Evolutionary conservation across 2,888 invertebrate species (phyloP).

Genomic region (Lamellibrachia satsuma): DNA sequence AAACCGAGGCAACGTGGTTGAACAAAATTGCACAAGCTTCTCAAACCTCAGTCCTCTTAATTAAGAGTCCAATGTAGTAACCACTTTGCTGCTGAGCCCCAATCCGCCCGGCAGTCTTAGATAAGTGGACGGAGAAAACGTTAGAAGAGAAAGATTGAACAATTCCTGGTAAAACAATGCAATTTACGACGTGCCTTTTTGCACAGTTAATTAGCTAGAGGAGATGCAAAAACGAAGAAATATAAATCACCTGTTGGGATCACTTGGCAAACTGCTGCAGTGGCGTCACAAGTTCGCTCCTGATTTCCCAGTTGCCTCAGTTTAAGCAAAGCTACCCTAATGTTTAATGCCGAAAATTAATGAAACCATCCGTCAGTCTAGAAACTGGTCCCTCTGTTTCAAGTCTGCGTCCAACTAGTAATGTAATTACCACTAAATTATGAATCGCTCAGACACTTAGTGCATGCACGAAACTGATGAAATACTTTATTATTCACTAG

Average conservation of each 20-base stretch:
- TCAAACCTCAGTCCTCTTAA: not conserved
- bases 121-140: not conserved
- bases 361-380: not conserved
- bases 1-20: not conserved
- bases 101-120: not conserved
- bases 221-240: not conserved
- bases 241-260: not conserved
- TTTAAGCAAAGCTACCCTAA: not conserved
- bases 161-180: constrained; percentile 17
- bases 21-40: not conserved
- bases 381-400: not conserved
- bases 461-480: not conserved
- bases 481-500: constrained; percentile 10
- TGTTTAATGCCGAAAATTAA: constrained; percentile 13
- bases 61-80: not conserved
- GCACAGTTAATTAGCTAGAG: not conserved
- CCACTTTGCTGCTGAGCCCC: not conserved
- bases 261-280: not conserved
- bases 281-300: not conserved
- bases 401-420: not conserved
- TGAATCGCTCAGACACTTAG: not conserved
- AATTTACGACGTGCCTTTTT: not conserved
- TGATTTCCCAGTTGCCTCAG: not conserved
- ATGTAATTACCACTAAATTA: constrained; percentile 17
- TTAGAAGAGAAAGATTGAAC: not conserved